These are phyloP conservation scores for Saccostrea cuccullata DNA, from an alignment of 1,140 invertebrate species.

Conservation along the genomic window DNA sequence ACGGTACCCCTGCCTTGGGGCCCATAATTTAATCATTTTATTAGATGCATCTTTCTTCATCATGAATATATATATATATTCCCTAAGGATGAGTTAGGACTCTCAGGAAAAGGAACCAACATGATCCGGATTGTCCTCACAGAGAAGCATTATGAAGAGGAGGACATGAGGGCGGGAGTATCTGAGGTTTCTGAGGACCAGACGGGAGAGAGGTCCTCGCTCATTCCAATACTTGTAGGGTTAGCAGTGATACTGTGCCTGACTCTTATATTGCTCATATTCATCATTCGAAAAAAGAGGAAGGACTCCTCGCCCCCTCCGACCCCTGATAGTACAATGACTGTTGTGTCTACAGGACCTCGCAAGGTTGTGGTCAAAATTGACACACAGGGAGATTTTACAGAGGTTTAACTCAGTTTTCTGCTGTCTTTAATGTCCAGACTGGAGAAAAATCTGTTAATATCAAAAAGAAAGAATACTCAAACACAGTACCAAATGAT, in stretches of 20 bases:
- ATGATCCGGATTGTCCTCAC: conserved; percentile 70
- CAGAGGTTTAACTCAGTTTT: conserved; percentile 8
- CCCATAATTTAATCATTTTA: too few relatives aligned
- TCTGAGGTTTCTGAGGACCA: conserved; percentile 59
- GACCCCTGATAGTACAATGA: conserved; percentile 69
- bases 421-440: not conserved
- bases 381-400: conserved; percentile 2
- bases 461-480: not conserved
- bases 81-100: conserved; percentile 62
- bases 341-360: conserved; percentile 63
- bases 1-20: too few relatives aligned
- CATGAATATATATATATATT: too few relatives aligned
- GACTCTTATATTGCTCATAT: conserved; percentile 62
- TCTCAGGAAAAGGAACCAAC: conserved; percentile 75
- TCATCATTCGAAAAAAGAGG: conserved; percentile 64
- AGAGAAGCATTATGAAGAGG: conserved; percentile 55
- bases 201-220: conserved; percentile 52
- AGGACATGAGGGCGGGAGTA: conserved; percentile 48
- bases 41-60: too few relatives aligned
- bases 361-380: conserved; percentile 50
- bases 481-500: not conserved
- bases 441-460: not conserved
- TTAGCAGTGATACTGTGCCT: conserved; percentile 65
- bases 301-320: conserved; percentile 69
- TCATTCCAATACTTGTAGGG: conserved; percentile 68